Evolutionary conservation across 2,113 vertebrate species (phyloP).

Genomic region (Edolisoma coerulescens): DNA sequence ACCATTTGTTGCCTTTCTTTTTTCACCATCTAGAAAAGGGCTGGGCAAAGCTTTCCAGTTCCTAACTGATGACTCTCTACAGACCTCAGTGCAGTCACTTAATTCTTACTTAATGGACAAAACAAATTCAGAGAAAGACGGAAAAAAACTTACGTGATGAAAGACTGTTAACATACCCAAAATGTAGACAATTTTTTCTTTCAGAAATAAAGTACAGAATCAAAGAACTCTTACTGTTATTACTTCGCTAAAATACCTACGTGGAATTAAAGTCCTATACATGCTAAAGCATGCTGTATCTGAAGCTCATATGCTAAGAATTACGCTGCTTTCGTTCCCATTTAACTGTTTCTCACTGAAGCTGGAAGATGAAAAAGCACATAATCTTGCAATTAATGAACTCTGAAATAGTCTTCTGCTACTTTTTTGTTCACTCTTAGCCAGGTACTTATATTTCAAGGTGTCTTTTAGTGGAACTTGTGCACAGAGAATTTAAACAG

Average conservation of each 20-base stretch:
- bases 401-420: neutral
- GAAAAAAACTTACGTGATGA: neutral
- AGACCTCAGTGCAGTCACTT: neutral
- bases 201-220: neutral
- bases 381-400: conserved; percentile 9
- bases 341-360: conserved; percentile 19
- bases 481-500: neutral
- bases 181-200: neutral
- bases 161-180: neutral
- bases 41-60: neutral
- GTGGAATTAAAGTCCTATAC: neutral
- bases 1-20: neutral
- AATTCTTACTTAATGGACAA: neutral
- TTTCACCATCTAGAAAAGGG: neutral
- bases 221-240: neutral
- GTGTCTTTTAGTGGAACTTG: neutral
- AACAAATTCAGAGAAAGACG: neutral
- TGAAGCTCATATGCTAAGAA: neutral
- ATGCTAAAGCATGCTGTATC: neutral
- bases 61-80: neutral
- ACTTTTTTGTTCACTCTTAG: neutral
- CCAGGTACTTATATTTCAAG: neutral
- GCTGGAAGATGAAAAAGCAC: neutral
- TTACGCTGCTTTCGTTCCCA: neutral
- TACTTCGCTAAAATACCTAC: neutral